Percentiles rank a stretch among this genome's conserved stretches.
phyloP scores from a whole-genome alignment of 2,797 vertebrate genomes.

The Vireo griseus region DNA sequence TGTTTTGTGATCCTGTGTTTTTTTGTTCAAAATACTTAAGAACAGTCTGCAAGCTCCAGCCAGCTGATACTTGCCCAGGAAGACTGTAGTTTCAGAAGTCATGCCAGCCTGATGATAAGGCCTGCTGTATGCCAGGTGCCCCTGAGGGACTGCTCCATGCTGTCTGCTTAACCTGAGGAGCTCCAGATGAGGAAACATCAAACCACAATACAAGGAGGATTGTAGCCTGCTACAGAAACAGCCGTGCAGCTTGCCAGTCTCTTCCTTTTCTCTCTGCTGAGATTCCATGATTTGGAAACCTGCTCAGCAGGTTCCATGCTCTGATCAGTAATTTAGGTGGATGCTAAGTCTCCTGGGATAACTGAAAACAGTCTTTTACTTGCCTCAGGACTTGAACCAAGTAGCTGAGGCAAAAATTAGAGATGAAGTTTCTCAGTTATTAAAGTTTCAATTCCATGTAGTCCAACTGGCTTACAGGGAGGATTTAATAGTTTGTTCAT shows the following conservation, averaged over 20 bases:
- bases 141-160: not conserved
- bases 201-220: not conserved
- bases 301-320: not conserved
- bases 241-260: not conserved
- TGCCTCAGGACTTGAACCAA: not conserved
- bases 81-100: not conserved
- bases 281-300: not conserved
- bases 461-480: not conserved
- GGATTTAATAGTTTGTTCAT: not conserved
- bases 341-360: not conserved
- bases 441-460: not conserved
- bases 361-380: not conserved
- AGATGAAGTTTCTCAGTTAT: not conserved
- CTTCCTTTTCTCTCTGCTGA: not conserved
- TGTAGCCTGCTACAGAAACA: not conserved
- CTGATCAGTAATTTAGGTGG: not conserved
- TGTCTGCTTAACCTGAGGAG: not conserved
- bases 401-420: not conserved
- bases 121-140: not conserved
- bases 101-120: not conserved
- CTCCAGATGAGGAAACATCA: not conserved
- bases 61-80: constrained; percentile 8
- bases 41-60: not conserved
- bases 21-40: not conserved
- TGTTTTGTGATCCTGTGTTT: not conserved